Conservation (phyloP, 1,140 invertebrate genomes). For the Philaenus spumarius region DNA sequence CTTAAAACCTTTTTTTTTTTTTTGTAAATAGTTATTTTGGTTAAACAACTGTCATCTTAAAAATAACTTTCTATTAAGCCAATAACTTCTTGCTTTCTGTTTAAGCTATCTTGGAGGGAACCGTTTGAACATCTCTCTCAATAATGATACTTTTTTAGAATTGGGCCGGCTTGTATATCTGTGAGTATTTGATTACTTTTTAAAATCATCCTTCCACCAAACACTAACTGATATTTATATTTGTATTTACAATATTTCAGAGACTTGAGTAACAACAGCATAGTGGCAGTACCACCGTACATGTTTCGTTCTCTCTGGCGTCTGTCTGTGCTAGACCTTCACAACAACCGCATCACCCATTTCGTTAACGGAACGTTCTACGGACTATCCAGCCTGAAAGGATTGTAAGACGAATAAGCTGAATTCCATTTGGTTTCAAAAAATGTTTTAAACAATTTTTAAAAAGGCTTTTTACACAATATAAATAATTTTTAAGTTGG, state of each 20-base stretch:
- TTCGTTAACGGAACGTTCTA: constrained; percentile 35
- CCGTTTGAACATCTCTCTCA: constrained; percentile 28
- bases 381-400: constrained; percentile 34
- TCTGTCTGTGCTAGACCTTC: constrained; percentile 36
- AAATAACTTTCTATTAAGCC: too few species aligned
- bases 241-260: constrained; percentile 21
- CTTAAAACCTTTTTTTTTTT: too few species aligned
- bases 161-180: constrained; percentile 34
- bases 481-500: too few species aligned
- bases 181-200: constrained; percentile 28
- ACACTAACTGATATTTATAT: too few species aligned
- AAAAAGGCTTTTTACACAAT: too few species aligned
- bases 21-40: too few species aligned
- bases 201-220: too few species aligned
- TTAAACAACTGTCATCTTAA: too few species aligned
- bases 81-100: too few species aligned
- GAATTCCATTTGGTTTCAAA: too few species aligned
- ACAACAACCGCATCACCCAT: constrained; percentile 34
- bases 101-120: constrained; percentile 35
- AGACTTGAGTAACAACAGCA: constrained; percentile 37
- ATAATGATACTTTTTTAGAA: constrained; percentile 31
- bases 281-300: constrained; percentile 30
- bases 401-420: constrained; percentile 33
- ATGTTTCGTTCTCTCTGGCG: constrained; percentile 36
- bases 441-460: too few species aligned